A percentile compares a stretch with the other conserved stretches of the same genome.
phyloP scores from a whole-genome alignment of 2,888 invertebrate genomes.

The Blastobasis adustella region DNA sequence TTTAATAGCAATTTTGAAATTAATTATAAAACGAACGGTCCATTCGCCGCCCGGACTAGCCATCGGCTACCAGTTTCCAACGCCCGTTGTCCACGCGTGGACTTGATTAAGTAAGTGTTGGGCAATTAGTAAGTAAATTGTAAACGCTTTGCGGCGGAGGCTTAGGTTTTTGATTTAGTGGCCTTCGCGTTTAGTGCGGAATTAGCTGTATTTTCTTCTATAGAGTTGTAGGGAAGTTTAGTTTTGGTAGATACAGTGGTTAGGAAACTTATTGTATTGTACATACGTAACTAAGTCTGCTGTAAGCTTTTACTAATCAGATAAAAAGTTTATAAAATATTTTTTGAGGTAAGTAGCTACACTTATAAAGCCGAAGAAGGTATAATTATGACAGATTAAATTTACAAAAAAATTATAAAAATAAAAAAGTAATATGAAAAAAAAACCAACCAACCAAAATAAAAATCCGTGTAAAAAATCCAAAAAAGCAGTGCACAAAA shows the following conservation, averaged over 20 bases:
- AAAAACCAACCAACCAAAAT: slow-evolving; percentile 60
- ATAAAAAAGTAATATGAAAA: slow-evolving; percentile 30
- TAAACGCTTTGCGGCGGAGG: no score
- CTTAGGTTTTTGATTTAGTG: no score
- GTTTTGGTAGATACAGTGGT: no score
- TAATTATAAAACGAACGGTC: slow-evolving; percentile 31
- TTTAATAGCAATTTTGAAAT: slow-evolving; percentile 25
- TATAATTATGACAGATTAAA: not conserved
- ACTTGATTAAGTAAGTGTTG: slow-evolving; percentile 15
- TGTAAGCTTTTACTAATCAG: no score
- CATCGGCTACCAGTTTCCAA: slow-evolving; percentile 32
- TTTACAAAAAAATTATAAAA: slow-evolving; percentile 12
- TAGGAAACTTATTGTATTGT: no score
- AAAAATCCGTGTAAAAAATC: slow-evolving; percentile 67
- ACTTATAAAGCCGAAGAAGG: slow-evolving; percentile 1
- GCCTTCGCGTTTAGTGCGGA: no score
- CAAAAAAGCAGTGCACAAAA: slow-evolving; percentile 68
- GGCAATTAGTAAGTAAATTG: slow-evolving; percentile 9
- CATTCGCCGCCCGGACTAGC: slow-evolving; percentile 29
- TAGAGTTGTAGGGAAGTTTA: no score
- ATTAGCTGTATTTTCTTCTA: no score
- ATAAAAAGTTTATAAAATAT: not conserved
- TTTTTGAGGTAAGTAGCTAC: not conserved
- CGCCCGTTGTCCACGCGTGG: slow-evolving; percentile 28
- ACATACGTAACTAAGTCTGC: no score